A percentile compares a stretch with the other conserved stretches of the same genome.
Conservation (phyloP, 2,888 invertebrate species). For the Cyaniris semiargus region DNA sequence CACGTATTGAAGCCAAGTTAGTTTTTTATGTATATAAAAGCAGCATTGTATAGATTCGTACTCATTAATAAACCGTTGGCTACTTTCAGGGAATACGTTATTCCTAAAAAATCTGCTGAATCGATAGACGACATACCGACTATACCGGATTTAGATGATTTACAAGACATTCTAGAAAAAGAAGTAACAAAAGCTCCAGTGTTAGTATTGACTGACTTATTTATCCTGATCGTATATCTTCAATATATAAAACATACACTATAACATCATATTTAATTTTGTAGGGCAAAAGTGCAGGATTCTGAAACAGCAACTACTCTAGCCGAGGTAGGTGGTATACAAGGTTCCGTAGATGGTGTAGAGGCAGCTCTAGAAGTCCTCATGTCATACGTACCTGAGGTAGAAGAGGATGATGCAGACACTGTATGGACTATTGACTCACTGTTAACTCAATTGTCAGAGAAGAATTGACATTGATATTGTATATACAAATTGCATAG, state of each 20-base stretch:
- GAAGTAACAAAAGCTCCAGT: slow-evolving; percentile 64
- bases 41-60: not conserved
- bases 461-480: slow-evolving; percentile 45
- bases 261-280: not conserved
- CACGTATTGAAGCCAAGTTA: slow-evolving; percentile 70
- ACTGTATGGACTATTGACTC: slow-evolving; percentile 72
- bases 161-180: slow-evolving; percentile 71
- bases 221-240: not conserved
- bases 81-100: slow-evolving; percentile 60
- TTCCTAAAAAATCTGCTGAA: slow-evolving; percentile 69
- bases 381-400: slow-evolving; percentile 62
- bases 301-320: slow-evolving; percentile 65
- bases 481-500: too few species aligned
- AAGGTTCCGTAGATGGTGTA: slow-evolving; percentile 61
- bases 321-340: slow-evolving; percentile 64
- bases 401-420: slow-evolving; percentile 64
- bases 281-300: slow-evolving; percentile 60
- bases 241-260: not conserved
- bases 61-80: not conserved
- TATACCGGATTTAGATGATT: slow-evolving; percentile 73
- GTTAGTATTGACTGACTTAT: slow-evolving; percentile 51
- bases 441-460: slow-evolving; percentile 63
- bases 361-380: slow-evolving; percentile 65
- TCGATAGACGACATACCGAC: slow-evolving; percentile 75
- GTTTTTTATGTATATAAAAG: slow-evolving; percentile 33